Base-by-base conservation (phyloP, 1,140 invertebrate species). In the Zaprionus vittiger region DNA sequence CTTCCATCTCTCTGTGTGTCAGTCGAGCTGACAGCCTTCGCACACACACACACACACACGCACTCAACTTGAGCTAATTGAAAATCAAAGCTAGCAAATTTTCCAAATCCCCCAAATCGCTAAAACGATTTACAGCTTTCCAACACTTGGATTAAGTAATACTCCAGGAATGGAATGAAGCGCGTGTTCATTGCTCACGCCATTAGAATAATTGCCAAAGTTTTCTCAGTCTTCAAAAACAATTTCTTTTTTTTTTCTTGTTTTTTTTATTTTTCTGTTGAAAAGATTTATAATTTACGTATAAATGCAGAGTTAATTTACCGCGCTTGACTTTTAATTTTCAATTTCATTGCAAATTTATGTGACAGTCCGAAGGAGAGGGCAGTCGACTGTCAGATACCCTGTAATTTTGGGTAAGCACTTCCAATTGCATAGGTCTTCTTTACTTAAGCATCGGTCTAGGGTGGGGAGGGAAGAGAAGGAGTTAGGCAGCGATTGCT, bases 51-150 rank as follows among this genome's bases (percentile, higher is more conserved):
- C 20, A 44, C 81, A 81, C 83, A 90, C 85, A n/a, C 41, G 17
- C 81, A 84, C 83, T 84, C 85, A 81, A 89, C 85, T 77, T 55
- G 77, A 90, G 85, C 85, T 89, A 89, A 89, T 89, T 89, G 84
- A 90, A 90, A 89, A 90, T 84, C 85, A 89, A 89, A 89, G 75
- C 68, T 72, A 79, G 78, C 83, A 71, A 71, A 78, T 65, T 55
- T 64, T 64, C 37, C 54, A 71, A 52, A 52, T 24, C 47, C 47
- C 9, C 9, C 7, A 52, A 52, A 52, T 52, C 47, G 20, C 47
- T 52, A 7, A 47, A 47, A 47, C 41, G 41, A 47, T 47, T 47
- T 47, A n/a, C n/a, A 47, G 41, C 38, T 41, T n/a, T 41, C 38
- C 15, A 41, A 41, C 38, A 47, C n/a, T 34, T 20, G 41, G 41